These are phyloP conservation scores for Pocillopora damicornis DNA, from an alignment of 64 coral and sea anemone genomes.

Conservation along the genomic window DNA sequence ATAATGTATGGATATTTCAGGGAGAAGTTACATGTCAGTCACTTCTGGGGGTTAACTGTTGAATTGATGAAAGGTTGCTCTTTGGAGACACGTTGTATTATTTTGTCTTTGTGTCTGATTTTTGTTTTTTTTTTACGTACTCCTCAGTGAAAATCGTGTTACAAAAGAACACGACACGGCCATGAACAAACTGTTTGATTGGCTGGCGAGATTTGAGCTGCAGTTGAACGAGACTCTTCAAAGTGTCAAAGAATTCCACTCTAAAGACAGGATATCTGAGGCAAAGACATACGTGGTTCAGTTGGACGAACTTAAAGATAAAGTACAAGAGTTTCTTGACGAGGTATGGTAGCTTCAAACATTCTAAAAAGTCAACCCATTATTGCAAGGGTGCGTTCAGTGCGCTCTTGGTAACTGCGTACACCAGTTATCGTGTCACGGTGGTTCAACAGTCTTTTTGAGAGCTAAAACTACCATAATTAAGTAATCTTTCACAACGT, in stretches of 20 bases:
- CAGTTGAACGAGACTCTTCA: slow-evolving; percentile 57
- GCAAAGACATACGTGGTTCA: slow-evolving; percentile 68
- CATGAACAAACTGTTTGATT: slow-evolving; percentile 87
- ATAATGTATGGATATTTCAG: not conserved
- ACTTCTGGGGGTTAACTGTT: too few relatives aligned
- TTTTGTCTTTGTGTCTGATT: not conserved
- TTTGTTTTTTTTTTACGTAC: not conserved
- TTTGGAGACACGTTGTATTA: too few relatives aligned
- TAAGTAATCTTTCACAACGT: too few relatives aligned
- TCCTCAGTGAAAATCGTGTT: slow-evolving; percentile 78
- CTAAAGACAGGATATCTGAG: slow-evolving; percentile 88
- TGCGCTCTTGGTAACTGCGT: too few relatives aligned
- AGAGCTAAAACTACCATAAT: too few relatives aligned
- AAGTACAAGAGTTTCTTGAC: slow-evolving; percentile 77
- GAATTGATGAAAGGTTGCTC: too few relatives aligned
- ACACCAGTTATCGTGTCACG: too few relatives aligned
- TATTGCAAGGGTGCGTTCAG: not conserved
- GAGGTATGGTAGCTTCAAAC: slow-evolving; percentile 50
- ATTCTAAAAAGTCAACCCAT: not conserved
- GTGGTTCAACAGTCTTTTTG: too few relatives aligned
- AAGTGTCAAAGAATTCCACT: slow-evolving; percentile 79
- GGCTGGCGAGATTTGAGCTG: slow-evolving; percentile 82
- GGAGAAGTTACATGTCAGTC: too few relatives aligned
- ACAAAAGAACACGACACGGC: slow-evolving; percentile 83
- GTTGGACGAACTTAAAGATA: slow-evolving; percentile 67